Conservation (phyloP, 2,113 vertebrate genomes). For the Oncorhynchus masou region DNA sequence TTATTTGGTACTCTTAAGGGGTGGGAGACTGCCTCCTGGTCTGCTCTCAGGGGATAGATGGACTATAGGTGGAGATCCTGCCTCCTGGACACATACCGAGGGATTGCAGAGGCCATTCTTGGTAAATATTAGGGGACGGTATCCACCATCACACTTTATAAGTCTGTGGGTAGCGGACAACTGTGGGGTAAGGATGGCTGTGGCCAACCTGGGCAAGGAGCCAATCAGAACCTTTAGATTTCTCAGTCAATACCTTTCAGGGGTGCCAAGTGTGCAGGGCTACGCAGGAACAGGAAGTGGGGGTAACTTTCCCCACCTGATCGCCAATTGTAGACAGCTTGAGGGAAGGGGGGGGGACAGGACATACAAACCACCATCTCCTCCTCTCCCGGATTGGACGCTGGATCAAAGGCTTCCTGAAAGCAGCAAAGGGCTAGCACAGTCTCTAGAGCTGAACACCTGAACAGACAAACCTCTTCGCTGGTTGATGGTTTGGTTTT, state of each 20-base stretch:
- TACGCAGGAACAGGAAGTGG: conserved; percentile 11
- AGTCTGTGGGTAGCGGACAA: conserved; percentile 37
- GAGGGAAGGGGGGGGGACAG: conserved; percentile 11
- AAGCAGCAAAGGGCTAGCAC: conserved; percentile 10
- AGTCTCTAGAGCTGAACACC: conserved; percentile 51
- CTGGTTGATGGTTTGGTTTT: conserved; percentile 13
- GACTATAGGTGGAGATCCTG: background rate
- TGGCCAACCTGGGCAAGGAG: conserved; percentile 23
- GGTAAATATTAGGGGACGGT: conserved; percentile 24
- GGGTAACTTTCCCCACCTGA: conserved; percentile 5
- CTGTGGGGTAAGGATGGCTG: background rate
- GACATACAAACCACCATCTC: conserved; percentile 73
- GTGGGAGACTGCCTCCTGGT: conserved; percentile 5
- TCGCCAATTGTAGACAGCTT: conserved; percentile 28
- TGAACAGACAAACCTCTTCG: background rate
- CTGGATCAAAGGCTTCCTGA: conserved; percentile 29
- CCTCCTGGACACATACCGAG: background rate
- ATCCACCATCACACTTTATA: conserved; percentile 14
- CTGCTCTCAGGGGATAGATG: conserved; percentile 1
- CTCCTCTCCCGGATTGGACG: conserved; percentile 29
- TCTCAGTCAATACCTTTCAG: conserved; percentile 51
- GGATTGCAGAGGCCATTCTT: conserved; percentile 11
- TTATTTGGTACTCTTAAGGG: background rate
- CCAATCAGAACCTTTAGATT: conserved; percentile 13
- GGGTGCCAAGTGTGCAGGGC: background rate